Evolutionary conservation across 2,113 vertebrate species (phyloP).

Genomic region (Tympanuchus pallidicinctus): DNA sequence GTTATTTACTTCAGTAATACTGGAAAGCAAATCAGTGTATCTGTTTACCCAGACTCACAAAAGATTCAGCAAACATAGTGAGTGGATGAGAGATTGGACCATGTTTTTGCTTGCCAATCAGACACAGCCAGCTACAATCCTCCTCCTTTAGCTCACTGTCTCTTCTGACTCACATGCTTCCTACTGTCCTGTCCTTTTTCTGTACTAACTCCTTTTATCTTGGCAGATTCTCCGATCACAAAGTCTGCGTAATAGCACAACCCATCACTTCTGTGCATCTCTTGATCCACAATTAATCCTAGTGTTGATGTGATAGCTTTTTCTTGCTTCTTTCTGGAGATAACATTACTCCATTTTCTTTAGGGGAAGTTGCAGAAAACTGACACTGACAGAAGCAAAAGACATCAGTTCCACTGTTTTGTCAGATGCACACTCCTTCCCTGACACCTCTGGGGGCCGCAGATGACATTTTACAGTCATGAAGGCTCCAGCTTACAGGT

Average conservation of each 20-base stretch:
- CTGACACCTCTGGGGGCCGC: neutral
- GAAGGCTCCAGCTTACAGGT: neutral
- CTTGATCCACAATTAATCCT: neutral
- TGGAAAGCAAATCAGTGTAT: neutral
- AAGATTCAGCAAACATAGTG: neutral
- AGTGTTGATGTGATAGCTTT: neutral
- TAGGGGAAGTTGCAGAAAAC: neutral
- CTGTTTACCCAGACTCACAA: neutral
- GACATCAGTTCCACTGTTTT: neutral
- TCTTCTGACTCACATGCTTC: neutral
- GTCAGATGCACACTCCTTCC: neutral
- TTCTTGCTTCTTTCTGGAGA: neutral
- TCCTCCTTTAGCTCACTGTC: neutral
- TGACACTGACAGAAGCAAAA: neutral
- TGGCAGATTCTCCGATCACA: neutral
- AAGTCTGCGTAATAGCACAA: neutral
- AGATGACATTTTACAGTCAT: neutral
- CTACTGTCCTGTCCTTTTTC: neutral
- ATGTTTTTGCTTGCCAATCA: neutral
- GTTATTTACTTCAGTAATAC: neutral
- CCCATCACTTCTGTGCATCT: neutral
- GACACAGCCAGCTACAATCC: neutral
- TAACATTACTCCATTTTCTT: neutral
- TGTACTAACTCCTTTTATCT: neutral
- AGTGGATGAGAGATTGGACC: neutral